Conservation (phyloP, 2,113 vertebrate genomes). For the Irena cyanogastra region DNA sequence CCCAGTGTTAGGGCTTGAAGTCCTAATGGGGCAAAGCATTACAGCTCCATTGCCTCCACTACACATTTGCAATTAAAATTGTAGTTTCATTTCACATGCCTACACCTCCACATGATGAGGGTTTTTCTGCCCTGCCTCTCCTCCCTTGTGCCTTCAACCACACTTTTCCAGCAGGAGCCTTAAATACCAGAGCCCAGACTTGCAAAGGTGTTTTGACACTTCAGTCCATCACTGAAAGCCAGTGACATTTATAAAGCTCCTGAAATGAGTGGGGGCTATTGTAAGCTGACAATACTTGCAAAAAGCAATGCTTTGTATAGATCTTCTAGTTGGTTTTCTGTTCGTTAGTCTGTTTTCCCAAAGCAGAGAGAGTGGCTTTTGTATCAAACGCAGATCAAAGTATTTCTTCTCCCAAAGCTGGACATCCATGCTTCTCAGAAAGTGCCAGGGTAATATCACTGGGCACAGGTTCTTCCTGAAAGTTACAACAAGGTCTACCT, state of each 20-base stretch:
- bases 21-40: not conserved
- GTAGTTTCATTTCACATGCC: not conserved
- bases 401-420: not conserved
- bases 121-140: fast-evolving
- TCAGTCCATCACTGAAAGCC: not conserved
- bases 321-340: not conserved
- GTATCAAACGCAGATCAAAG: not conserved
- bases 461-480: not conserved
- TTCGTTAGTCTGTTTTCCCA: not conserved
- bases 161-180: not conserved
- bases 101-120: not conserved
- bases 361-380: not conserved
- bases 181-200: not conserved
- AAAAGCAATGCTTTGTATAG: not conserved
- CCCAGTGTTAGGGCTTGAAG: not conserved
- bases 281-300: not conserved
- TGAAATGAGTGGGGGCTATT: not conserved
- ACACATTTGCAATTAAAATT: not conserved
- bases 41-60: not conserved
- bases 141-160: not conserved
- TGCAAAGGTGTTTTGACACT: not conserved
- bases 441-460: not conserved
- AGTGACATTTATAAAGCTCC: not conserved
- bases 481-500: not conserved
- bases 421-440: not conserved